Base-by-base conservation (phyloP, 2,113 vertebrate species). In the Nycticryphes semicollaris region DNA sequence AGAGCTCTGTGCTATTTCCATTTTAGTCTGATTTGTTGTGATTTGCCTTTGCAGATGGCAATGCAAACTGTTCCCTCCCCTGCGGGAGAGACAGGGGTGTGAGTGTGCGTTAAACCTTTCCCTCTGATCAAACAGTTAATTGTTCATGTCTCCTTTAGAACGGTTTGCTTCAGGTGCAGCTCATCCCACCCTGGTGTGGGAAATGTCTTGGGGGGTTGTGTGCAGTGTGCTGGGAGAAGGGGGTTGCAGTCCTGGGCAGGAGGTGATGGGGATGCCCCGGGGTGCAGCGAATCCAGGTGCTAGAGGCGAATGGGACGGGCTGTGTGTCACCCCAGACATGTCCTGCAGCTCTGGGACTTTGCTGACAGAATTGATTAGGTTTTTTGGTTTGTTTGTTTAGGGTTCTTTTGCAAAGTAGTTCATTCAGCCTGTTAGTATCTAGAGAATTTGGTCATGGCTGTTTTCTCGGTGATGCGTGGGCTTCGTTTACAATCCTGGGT, bases 231-330 rank as follows among this genome's bases (percentile, higher is more conserved):
- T 2, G 0, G 3, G 50, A 12, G 43, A 7, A 56, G 23, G 43
- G 64, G 43, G 48, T 2, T 50, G 25, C 66, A 16, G 31, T 5
- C 15, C 73, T 6, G 74, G 41, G 25, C 1, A 1, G 11, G 37
- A 13, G 14, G 22, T 6, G 0, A 5, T 0, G 6, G n/a, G 66
- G 41, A 30, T 11, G 24, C 30, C 4, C 25, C 1, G 3, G 4
- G 22, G 31, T 9, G 33, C 1, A 1, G 66, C 18, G 37, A 47
- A 24, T 23, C 30, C 4, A 35, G 51, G 57, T 1, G 4, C 50
- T 9, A 3, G n/a, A 22, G 43, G 13, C 0, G 1, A 25, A 6
- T 0, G 4, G 66, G 59, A 17, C 1, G 3, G 33, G 27, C 1
- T 4, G 14, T 20, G 45, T 24, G 8, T 45, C 19, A 5, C 7